Evolutionary conservation across 2,113 vertebrate species (phyloP).

Genomic region (Oceanites oceanicus): DNA sequence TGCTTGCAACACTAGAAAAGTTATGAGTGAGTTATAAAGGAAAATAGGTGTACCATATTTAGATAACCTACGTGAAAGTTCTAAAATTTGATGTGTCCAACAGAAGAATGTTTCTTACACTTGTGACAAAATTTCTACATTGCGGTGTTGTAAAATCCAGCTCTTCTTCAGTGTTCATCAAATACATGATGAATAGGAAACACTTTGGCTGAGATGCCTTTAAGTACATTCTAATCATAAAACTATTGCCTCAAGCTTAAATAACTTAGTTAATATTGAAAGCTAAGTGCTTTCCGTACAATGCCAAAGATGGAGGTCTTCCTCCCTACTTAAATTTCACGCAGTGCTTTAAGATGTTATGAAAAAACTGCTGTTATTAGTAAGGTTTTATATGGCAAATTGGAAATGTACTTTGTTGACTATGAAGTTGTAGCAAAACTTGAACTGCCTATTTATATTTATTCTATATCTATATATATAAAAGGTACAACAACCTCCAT

Average conservation of each 20-base stretch:
- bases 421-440: not conserved
- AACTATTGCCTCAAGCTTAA: not conserved
- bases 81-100: not conserved
- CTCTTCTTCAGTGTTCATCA: not conserved
- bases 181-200: not conserved
- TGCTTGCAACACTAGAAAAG: not conserved
- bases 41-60: not conserved
- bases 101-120: not conserved
- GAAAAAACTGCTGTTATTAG: not conserved
- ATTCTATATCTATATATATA: not conserved
- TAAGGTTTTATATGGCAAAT: not conserved
- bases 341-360: not conserved
- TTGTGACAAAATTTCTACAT: not conserved
- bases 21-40: not conserved
- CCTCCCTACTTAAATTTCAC: not conserved
- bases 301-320: not conserved
- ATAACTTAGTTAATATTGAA: not conserved
- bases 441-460: not conserved
- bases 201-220: not conserved
- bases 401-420: not conserved
- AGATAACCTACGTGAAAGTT: not conserved
- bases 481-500: not conserved
- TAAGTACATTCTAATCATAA: not conserved
- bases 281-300: not conserved
- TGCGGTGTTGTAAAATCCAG: not conserved